Evolutionary conservation across 2,797 vertebrate species (phyloP).

Genomic region (Cynodonichthys magdalenae): DNA sequence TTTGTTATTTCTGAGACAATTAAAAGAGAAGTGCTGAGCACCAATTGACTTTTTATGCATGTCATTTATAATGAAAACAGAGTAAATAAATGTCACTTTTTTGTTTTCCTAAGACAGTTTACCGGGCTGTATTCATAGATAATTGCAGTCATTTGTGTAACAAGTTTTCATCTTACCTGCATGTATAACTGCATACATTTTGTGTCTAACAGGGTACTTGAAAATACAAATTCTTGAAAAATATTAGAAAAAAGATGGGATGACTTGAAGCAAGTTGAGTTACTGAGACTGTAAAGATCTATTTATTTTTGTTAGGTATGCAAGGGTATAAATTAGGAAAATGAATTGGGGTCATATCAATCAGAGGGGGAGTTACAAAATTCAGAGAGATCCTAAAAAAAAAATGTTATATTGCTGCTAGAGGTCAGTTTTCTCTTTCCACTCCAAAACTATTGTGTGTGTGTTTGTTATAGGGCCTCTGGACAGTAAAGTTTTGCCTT

Average conservation of each 20-base stretch:
- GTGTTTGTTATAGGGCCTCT: slow-evolving; percentile 17
- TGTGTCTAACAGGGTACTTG: too few relatives aligned
- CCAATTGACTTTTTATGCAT: too few relatives aligned
- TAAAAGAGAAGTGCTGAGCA: too few relatives aligned
- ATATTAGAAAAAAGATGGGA: background rate
- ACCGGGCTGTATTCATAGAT: too few relatives aligned
- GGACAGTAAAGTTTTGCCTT: slow-evolving; percentile 43
- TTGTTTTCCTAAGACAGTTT: too few relatives aligned
- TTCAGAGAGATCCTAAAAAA: background rate
- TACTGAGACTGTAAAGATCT: background rate
- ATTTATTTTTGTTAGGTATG: background rate
- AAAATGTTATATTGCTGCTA: background rate
- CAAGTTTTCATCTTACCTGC: too few relatives aligned
- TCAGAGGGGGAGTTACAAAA: too few relatives aligned
- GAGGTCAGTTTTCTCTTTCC: background rate
- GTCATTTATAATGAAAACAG: too few relatives aligned
- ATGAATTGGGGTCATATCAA: too few relatives aligned
- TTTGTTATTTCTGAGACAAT: too few relatives aligned
- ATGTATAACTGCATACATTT: background rate
- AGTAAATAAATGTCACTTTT: too few relatives aligned
- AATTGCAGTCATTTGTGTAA: too few relatives aligned
- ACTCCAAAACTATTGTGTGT: background rate
- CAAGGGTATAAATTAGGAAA: background rate
- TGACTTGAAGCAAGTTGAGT: background rate
- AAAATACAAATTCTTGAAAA: background rate